These are phyloP conservation scores for Medauroidea extradentata DNA, from an alignment of 1,140 invertebrate species.

Conservation along the genomic window DNA sequence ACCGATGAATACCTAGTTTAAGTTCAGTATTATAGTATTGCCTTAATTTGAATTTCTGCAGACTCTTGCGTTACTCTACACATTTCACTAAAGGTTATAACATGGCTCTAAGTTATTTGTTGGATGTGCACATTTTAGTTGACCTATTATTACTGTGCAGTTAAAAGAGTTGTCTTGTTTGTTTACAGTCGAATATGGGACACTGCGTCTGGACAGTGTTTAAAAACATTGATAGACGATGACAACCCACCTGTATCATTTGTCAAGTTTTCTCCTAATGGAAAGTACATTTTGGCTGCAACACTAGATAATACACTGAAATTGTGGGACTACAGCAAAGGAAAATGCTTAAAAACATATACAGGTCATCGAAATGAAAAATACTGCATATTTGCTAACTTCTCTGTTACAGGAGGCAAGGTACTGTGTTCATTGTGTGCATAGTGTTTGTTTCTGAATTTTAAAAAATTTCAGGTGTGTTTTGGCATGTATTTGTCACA, in stretches of 20 bases:
- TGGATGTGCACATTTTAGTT: neutral
- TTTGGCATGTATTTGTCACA: too few species aligned
- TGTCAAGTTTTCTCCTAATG: constrained; percentile 99
- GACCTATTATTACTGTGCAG: neutral
- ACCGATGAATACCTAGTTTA: too few species aligned
- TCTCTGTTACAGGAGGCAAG: constrained; percentile 99
- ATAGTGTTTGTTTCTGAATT: too few species aligned
- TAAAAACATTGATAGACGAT: constrained; percentile 95
- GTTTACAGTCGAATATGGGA: constrained; percentile 96
- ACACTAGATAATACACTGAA: constrained; percentile 98
- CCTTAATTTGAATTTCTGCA: neutral
- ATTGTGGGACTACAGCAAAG: constrained; percentile 99
- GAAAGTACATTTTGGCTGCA: constrained; percentile 97
- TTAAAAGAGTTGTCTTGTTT: constrained; percentile 16
- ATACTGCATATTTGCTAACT: constrained; percentile 99
- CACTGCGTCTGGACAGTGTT: constrained; percentile 96
- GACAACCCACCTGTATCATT: constrained; percentile 99
- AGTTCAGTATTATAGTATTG: neutral
- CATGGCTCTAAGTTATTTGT: too few species aligned
- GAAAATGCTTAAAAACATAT: constrained; percentile 96
- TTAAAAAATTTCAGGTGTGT: too few species aligned
- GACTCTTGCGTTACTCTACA: neutral
- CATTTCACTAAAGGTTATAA: neutral
- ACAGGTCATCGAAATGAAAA: constrained; percentile 98
- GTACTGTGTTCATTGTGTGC: too few species aligned